Percentiles rank a stretch among this genome's conserved stretches.
These are phyloP conservation scores for Spatulosminthurus flaviceps DNA, from an alignment of 2,888 invertebrate species.

Conservation along the genomic window DNA sequence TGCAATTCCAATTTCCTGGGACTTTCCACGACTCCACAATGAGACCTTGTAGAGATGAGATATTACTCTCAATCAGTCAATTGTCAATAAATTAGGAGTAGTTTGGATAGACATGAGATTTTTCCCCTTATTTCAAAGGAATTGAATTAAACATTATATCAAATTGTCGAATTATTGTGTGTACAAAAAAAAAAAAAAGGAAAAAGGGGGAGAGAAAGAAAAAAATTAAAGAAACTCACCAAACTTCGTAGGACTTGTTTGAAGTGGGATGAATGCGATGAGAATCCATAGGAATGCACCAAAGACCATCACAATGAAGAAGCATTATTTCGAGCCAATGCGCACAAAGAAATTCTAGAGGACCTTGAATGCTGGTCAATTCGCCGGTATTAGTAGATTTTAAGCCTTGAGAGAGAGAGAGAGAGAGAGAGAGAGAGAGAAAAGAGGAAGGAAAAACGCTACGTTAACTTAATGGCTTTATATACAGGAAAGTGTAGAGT, in stretches of 20 bases:
- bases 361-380: slow-evolving; percentile 27
- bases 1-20: too few species aligned
- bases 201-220: neutral
- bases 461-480: too few species aligned
- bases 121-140: too few species aligned
- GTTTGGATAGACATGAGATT: too few species aligned
- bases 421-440: neutral
- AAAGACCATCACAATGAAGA: slow-evolving; percentile 62
- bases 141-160: neutral
- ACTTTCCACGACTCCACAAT: too few species aligned
- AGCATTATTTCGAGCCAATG: slow-evolving; percentile 50
- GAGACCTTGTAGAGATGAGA: too few species aligned
- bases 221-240: slow-evolving; percentile 52
- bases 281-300: slow-evolving; percentile 62
- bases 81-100: too few species aligned
- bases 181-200: too few species aligned
- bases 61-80: too few species aligned
- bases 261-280: slow-evolving; percentile 56
- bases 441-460: too few species aligned
- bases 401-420: neutral
- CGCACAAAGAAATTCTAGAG: slow-evolving; percentile 43
- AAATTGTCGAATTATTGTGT: too few species aligned
- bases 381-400: neutral
- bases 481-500: neutral
- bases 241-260: slow-evolving; percentile 57